These are phyloP conservation scores for Amphilophus citrinellus DNA, from an alignment of 2,113 vertebrate genomes.

Conservation along the genomic window DNA sequence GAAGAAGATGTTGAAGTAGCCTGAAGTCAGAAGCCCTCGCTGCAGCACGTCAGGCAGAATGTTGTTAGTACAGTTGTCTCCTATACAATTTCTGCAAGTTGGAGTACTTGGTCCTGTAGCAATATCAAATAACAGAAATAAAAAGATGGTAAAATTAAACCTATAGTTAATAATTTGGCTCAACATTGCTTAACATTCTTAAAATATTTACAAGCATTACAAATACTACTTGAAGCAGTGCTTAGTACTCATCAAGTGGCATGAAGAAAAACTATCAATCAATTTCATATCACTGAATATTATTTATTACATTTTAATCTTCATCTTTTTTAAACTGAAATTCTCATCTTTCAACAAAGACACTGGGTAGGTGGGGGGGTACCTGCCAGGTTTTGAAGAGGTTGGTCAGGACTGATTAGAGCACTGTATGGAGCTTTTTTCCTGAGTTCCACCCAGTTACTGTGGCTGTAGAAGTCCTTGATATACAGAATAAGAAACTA, in stretches of 20 bases:
- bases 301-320: not conserved
- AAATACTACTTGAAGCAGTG: too few relatives aligned
- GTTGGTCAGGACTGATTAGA: slow-evolving; percentile 67
- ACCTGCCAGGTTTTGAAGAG: slow-evolving; percentile 73
- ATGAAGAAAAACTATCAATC: too few relatives aligned
- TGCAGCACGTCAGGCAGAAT: slow-evolving; percentile 58
- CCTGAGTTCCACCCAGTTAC: slow-evolving; percentile 78
- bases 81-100: slow-evolving; percentile 69
- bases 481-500: not conserved
- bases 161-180: too few relatives aligned
- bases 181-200: too few relatives aligned
- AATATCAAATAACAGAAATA: not conserved
- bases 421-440: slow-evolving; percentile 55
- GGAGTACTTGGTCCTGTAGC: slow-evolving; percentile 38
- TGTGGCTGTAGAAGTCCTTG: slow-evolving; percentile 81
- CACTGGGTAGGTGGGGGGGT: not conserved
- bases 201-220: too few relatives aligned
- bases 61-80: slow-evolving; percentile 53
- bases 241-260: too few relatives aligned
- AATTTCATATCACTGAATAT: too few relatives aligned
- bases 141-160: not conserved
- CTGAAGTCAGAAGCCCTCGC: slow-evolving; percentile 66
- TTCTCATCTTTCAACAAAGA: not conserved
- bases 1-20: slow-evolving; percentile 65
- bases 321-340: not conserved